A percentile compares a stretch with the other conserved stretches of the same genome.
These are phyloP conservation scores for Lucilia sericata DNA, from an alignment of 1,140 invertebrate genomes.

Conservation along the genomic window DNA sequence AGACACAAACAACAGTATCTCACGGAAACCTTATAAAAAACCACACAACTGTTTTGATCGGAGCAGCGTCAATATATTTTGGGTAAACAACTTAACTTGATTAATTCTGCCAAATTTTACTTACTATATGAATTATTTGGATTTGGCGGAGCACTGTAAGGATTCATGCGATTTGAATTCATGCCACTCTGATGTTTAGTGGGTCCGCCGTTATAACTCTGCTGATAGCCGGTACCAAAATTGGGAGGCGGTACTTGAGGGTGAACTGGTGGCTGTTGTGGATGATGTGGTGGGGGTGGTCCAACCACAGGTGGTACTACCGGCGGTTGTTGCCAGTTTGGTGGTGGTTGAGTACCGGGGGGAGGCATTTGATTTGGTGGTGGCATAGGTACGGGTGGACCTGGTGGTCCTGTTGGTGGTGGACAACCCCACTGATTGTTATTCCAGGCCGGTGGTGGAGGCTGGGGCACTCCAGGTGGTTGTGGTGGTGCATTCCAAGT, in stretches of 20 bases:
- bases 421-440: constrained; percentile 64
- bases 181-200: constrained; percentile 72
- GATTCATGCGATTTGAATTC: constrained; percentile 72
- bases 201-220: constrained; percentile 79
- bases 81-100: too few species aligned
- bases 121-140: constrained; percentile 48
- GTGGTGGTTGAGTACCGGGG: not conserved
- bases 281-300: constrained; percentile 8
- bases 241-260: constrained; percentile 66
- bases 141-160: constrained; percentile 60
- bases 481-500: constrained; percentile 54
- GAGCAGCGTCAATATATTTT: too few species aligned
- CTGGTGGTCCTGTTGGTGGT: not conserved
- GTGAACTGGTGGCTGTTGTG: constrained; percentile 50
- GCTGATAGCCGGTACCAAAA: constrained; percentile 81
- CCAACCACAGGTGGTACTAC: constrained; percentile 11
- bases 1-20: too few species aligned
- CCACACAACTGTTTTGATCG: too few species aligned
- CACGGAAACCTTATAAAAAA: too few species aligned
- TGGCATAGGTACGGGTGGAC: constrained; percentile 38
- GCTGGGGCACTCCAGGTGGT: constrained; percentile 55
- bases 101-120: not conserved
- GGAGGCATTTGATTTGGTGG: not conserved
- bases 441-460: constrained; percentile 55
- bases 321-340: constrained; percentile 17